Evolutionary conservation across 2,113 vertebrate species (phyloP).

Genomic region (Ornithorhynchus anatinus): DNA sequence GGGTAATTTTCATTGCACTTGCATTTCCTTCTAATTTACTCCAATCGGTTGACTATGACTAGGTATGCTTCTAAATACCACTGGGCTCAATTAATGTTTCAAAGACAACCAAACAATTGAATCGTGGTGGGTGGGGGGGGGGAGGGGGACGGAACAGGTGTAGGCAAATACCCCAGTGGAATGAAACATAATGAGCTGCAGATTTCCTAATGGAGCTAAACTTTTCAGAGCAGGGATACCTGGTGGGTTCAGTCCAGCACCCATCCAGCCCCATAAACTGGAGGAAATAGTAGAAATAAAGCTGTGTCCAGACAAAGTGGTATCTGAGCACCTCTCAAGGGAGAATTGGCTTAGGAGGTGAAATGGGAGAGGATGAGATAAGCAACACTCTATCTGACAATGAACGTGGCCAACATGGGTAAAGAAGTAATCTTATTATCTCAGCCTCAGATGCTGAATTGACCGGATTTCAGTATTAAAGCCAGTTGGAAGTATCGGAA

Average conservation of each 20-base stretch:
- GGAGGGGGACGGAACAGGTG: not conserved
- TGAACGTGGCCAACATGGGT: too few relatives aligned
- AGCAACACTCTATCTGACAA: too few relatives aligned
- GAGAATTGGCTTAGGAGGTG: too few relatives aligned
- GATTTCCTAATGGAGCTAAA: not conserved
- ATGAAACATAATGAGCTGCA: fast-evolving
- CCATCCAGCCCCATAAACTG: not conserved
- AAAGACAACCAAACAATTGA: not conserved
- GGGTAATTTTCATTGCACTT: not conserved
- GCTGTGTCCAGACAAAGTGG: slow-evolving; percentile 22
- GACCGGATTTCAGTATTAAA: too few relatives aligned
- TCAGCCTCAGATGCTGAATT: too few relatives aligned
- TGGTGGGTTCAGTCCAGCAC: too few relatives aligned
- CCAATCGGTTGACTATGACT: not conserved
- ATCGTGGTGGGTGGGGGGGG: not conserved
- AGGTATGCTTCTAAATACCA: not conserved
- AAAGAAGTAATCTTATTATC: too few relatives aligned
- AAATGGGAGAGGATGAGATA: too few relatives aligned
- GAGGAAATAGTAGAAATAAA: not conserved
- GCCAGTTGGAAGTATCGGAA: too few relatives aligned
- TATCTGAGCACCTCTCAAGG: slow-evolving; percentile 24
- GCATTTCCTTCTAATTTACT: slow-evolving; percentile 21
- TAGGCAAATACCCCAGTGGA: not conserved
- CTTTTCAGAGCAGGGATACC: not conserved
- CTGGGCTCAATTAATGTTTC: not conserved